Base-by-base conservation (phyloP, 30 jellyfish, hydroid and myxozoan species). In the Hydractinia echinata region DNA sequence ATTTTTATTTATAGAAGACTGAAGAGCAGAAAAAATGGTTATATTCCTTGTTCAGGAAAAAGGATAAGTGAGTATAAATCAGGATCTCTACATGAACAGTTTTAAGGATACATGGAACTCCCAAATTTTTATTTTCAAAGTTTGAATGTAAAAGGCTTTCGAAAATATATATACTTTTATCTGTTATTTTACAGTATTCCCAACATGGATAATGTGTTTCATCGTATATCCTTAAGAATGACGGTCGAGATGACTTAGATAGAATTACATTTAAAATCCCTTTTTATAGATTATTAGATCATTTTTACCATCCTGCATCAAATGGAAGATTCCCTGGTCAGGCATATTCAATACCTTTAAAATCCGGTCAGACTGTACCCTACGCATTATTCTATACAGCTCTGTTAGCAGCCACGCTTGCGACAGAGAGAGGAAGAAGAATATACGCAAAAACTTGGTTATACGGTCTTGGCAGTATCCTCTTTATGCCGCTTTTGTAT, bases 21-120 rank as follows among this genome's bases (percentile, higher is more conserved):
- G 81, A 71, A 71, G 60, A 71, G n/a, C 55, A 50, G 53, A 48
- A 52, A n/a, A 20, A 71, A 71, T 71, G 81, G 81, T 7, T 71
- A 30, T 71, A 71, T 71, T 30, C 55, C 15, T 20, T 50, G 60
- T 71, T 71, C 53, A 48, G 50, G 53, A 60, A 71, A 20, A 71
- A 71, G 50, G 81, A 71, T 50, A 71, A 15, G 81, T 71, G 50
- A 6, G 61, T 5, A 71, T 64, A 30, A 30, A 30, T 30, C 44
- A 30, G 44, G n/a, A n/a, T n/a, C n/a, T n/a, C n/a, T n/a, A n/a
- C 44, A 30, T 30, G 44, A 30, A 30, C 44, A 30, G 44, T 30
- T 30, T 30, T 30, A 2, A 30, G 44, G 44, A 30, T 30, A 30
- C 44, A 30, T 30, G 44, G 44, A 30, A 30, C 44, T 0, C 44